These are phyloP conservation scores for Drosophila tripunctata DNA, from an alignment of 2,888 invertebrate species.

Conservation along the genomic window DNA sequence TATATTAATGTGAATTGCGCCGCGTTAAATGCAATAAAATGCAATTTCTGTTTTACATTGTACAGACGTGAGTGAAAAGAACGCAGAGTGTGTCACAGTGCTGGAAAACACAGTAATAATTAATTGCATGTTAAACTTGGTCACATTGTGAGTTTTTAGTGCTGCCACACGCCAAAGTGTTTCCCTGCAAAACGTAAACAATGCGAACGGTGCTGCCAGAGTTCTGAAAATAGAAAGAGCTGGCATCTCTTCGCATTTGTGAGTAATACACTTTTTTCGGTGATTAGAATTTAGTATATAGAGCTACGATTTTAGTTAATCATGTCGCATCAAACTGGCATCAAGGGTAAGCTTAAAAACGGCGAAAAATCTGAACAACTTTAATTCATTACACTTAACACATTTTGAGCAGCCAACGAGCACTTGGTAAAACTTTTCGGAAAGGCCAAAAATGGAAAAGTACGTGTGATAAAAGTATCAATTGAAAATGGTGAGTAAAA, in stretches of 20 bases:
- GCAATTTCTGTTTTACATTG: conserved; percentile 69
- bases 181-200: conserved; percentile 54
- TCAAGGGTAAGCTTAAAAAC: conserved; percentile 88
- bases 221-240: conserved; percentile 1
- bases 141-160: conserved; percentile 4
- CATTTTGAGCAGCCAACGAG: conserved; percentile 91
- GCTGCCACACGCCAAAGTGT: conserved; percentile 24
- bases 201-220: conserved; percentile 10
- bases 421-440: conserved; percentile 92
- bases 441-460: conserved; percentile 90
- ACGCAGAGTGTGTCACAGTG: conserved; percentile 42
- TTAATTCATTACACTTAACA: not conserved
- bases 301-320: conserved; percentile 22
- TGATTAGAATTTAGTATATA: conserved; percentile 37
- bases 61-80: conserved; percentile 66
- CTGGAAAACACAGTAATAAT: conserved; percentile 20
- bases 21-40: conserved; percentile 67
- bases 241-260: conserved; percentile 53
- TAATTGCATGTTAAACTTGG: conserved; percentile 8
- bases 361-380: not conserved
- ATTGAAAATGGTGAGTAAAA: conserved; percentile 91
- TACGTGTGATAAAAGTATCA: conserved; percentile 91
- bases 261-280: conserved; percentile 67
- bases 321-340: conserved; percentile 97
- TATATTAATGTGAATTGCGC: conserved; percentile 31